Evolutionary conservation across 2,113 vertebrate species (phyloP), one percentile per base, ranked within the genome.

Genomic region (Grammomys surdaster): DNA sequence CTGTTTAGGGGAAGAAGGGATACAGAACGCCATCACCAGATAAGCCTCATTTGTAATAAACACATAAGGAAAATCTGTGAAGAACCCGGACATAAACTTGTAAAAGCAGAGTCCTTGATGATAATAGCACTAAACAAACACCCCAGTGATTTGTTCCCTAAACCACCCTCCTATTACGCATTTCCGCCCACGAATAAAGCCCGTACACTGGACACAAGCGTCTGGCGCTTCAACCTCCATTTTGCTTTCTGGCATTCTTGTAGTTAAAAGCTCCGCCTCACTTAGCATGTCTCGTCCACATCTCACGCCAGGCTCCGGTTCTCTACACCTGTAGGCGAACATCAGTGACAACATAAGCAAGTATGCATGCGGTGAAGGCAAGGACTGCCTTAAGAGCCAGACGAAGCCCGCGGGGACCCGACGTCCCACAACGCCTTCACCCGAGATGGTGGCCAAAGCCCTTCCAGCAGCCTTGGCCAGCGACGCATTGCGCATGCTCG

Each of bases 381-480:
- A 40, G 36, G 24, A 4, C 16, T n/a, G 9, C 3, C 56, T 36
- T 20, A 3, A 54, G 16, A 70, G 77, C 51, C 63, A 11, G 33
- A 26, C 48, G 43, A 70, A 10, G 26, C 10, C 36, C 19, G 69
- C 14, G 4, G 28, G 48, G 5, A 69, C 63, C 10, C 26, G n/a
- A n/a, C 16, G 3, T 5, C 22, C 54, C 56, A 31, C 19, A 20
- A 16, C 20, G 56, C 81, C 91, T 82, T 51, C 33, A 65, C 7
- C 81, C 28, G 87, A 93, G 70, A 92, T 92, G 91, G 91, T 22
- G 16, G 24, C 36, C 69, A 84, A 22, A 48, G 3, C 40, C 51
- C 1, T 1, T 5, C 14, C 6, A 17, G 12, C 24, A 9, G 4
- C 13, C 20, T 10, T n/a, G 19, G 14, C 12, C 9, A 2, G 36